A percentile compares a stretch with the other conserved stretches of the same genome.
These are phyloP conservation scores for Sycophaga agraensis DNA, from an alignment of 1,140 invertebrate species.

Conservation along the genomic window DNA sequence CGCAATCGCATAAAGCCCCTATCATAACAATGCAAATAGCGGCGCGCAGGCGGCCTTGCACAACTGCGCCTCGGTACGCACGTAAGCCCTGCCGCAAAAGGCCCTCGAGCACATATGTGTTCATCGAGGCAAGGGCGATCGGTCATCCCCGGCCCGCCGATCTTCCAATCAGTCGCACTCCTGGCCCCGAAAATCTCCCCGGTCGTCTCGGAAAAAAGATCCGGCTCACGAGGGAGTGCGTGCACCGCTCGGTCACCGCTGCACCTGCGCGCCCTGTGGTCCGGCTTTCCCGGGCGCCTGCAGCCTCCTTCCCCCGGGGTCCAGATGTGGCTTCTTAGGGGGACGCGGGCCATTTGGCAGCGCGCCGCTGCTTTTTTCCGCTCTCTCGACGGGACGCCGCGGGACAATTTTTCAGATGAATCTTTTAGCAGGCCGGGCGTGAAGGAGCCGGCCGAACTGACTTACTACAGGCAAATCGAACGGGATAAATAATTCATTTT, in stretches of 20 bases:
- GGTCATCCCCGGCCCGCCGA: too few relatives aligned
- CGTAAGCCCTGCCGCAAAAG: too few relatives aligned
- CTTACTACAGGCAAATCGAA: background rate
- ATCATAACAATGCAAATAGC: too few relatives aligned
- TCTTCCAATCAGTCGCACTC: too few relatives aligned
- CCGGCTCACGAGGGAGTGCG: background rate
- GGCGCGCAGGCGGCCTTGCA: too few relatives aligned
- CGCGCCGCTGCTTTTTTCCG: background rate
- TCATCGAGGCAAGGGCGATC: too few relatives aligned
- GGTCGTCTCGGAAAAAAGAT: too few relatives aligned
- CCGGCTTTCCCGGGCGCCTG: background rate
- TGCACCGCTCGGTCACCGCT: background rate
- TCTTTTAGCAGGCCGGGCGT: conserved; percentile 18
- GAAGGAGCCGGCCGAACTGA: too few relatives aligned
- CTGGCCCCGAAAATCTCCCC: too few relatives aligned
- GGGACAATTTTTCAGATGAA: conserved; percentile 25
- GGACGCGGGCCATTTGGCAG: background rate
- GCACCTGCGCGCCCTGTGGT: background rate
- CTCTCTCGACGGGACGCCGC: background rate
- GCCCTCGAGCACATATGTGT: too few relatives aligned
- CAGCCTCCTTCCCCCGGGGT: background rate
- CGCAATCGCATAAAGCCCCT: too few relatives aligned
- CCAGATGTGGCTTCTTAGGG: conserved; percentile 18
- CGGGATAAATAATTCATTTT: conserved; percentile 20
- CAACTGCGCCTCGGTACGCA: too few relatives aligned